These are phyloP conservation scores for Caracal caracal DNA, from an alignment of 2,113 vertebrate species.

Conservation along the genomic window DNA sequence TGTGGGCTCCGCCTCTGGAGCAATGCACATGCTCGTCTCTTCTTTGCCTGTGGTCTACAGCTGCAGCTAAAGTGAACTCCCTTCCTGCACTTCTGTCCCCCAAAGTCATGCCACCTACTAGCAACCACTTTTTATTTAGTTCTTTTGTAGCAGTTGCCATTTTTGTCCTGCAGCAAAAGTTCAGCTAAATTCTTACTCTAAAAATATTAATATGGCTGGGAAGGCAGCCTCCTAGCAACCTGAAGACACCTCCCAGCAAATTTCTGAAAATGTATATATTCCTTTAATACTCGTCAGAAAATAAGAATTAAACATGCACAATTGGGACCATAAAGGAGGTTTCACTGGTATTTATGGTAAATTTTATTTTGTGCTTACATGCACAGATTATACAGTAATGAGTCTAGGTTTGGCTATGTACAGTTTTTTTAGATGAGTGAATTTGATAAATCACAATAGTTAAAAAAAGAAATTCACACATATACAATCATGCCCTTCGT, in stretches of 20 bases:
- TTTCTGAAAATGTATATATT: background rate
- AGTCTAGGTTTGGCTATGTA: constrained; percentile 43
- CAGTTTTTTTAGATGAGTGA: constrained; percentile 69
- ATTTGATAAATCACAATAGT: constrained; percentile 76
- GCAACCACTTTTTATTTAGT: constrained; percentile 51
- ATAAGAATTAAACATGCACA: background rate
- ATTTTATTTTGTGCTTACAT: background rate
- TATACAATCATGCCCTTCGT: constrained; percentile 71
- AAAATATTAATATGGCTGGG: background rate
- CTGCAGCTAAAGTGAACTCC: constrained; percentile 59
- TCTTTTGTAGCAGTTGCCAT: constrained; percentile 59
- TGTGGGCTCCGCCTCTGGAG: constrained; percentile 63
- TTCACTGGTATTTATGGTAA: background rate
- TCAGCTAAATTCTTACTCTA: constrained; percentile 24
- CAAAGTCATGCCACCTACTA: constrained; percentile 13
- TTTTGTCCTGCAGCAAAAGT: background rate
- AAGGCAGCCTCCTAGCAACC: background rate
- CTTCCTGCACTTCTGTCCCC: constrained; percentile 63
- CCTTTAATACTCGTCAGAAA: background rate
- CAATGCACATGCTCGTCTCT: constrained; percentile 64
- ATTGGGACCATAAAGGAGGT: background rate
- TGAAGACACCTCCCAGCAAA: background rate
- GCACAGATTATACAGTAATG: background rate
- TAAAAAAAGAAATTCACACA: constrained; percentile 77
- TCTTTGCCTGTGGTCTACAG: constrained; percentile 72